Evolutionary conservation across 2,888 invertebrate genomes (phyloP), one percentile per base, ranked within the genome.

Genomic region (Ectemnius lituratus): DNA sequence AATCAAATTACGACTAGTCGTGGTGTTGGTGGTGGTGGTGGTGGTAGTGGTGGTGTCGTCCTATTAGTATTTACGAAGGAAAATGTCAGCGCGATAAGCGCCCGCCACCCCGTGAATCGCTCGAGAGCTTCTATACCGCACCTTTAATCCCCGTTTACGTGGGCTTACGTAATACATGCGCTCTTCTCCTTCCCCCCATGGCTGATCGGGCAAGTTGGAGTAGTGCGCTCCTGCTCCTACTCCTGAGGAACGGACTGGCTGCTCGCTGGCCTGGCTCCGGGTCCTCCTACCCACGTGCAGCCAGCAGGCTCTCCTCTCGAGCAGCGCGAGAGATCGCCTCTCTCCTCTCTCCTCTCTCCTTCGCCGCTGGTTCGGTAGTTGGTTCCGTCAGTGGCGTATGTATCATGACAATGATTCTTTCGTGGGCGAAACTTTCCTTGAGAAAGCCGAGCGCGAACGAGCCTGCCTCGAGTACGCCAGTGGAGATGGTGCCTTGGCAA

Each of bases 1-100:
- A 80, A 75, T 69, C 62, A 79, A 75, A 78, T 73, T 73, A 64
- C 62, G 56, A 45, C 23, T 23, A 23, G 23, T 2, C 2, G 23
- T 47, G 61, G 18, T 59, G 20, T n/a, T 11, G 20, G 58, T 56
- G 52, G 4, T 13, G 23, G 73, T 76, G 77, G 23, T 47, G 61
- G 18, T 59, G 28, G 18, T 11, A 20, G 62, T 56, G 52, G 4
- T n/a, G 23, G 73, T 76, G 77, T 73, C 81, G 85, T 85, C 85
- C 87, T 84, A 85, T 87, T 87, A 86, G 87, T 87, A 87, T 88
- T 87, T 88, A 85, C 81, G 80, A 52, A 74, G 79, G 82, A 81
- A 87, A 88, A 88, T 88, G 87, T 87, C 87, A 88, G 84, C 70
- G 77, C 83, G 81, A 86, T 84, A 86, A 84, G 82, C 81, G 84